Conservation (phyloP, 2,797 vertebrate genomes). For the Coranthus polyacanthus region DNA sequence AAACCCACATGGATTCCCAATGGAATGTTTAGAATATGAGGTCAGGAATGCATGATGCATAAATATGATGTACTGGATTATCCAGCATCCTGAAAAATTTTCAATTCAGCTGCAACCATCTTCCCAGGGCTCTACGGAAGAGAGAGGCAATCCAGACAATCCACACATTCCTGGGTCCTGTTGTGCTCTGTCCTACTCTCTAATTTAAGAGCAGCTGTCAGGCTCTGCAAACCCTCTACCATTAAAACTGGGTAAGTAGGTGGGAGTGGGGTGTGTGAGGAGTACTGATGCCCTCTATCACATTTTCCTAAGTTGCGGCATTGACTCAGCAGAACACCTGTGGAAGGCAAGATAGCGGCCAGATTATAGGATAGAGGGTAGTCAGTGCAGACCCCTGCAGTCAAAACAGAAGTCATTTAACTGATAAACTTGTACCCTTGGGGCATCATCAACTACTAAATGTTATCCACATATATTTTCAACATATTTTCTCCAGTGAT, state of each 20-base stretch:
- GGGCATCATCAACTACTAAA: neutral
- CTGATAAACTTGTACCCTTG: conserved; percentile 21
- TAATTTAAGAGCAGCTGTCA: conserved; percentile 88
- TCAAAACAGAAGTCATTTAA: conserved; percentile 49
- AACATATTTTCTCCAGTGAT: too few relatives aligned
- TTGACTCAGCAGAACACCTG: conserved; percentile 72
- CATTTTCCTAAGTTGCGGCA: conserved; percentile 65
- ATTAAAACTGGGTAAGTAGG: conserved; percentile 75
- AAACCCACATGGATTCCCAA: conserved; percentile 44
- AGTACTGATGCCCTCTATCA: conserved; percentile 51
- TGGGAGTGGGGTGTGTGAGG: conserved; percentile 26
- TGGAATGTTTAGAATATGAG: conserved; percentile 54
- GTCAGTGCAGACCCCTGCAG: conserved; percentile 30
- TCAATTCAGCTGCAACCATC: conserved; percentile 57
- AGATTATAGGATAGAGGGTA: conserved; percentile 73
- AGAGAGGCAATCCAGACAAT: conserved; percentile 81
- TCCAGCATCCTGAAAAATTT: conserved; percentile 56
- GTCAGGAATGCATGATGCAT: conserved; percentile 49
- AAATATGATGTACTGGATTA: conserved; percentile 56
- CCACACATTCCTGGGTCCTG: conserved; percentile 83
- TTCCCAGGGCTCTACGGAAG: conserved; percentile 78
- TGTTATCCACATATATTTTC: neutral
- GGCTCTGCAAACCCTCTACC: conserved; percentile 78
- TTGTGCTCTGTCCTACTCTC: conserved; percentile 80
- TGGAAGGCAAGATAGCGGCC: conserved; percentile 40